These are phyloP conservation scores for Capreolus pygargus DNA, from an alignment of 2,113 vertebrate species.

Conservation along the genomic window DNA sequence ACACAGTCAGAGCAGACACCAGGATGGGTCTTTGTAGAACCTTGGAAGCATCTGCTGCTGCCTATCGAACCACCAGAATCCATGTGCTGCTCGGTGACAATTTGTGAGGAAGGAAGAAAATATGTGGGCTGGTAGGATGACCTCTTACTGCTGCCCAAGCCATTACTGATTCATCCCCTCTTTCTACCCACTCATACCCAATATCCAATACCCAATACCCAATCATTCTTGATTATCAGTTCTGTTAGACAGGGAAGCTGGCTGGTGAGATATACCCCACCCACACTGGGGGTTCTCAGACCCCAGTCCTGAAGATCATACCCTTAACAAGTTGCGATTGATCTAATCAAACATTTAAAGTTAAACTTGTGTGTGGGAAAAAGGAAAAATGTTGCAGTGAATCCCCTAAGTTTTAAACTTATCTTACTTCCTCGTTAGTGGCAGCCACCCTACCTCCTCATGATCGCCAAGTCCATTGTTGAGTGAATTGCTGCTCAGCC, in stretches of 20 bases:
- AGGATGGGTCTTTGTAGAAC: background rate
- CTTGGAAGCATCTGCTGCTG: background rate
- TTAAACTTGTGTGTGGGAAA: background rate
- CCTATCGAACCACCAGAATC: background rate
- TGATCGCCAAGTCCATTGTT: background rate
- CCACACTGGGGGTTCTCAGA: background rate
- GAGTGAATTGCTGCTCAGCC: background rate
- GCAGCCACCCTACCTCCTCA: background rate
- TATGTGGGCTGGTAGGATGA: background rate
- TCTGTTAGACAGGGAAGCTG: background rate
- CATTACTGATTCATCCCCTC: background rate
- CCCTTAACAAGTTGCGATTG: background rate
- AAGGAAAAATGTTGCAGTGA: background rate
- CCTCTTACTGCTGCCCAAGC: background rate
- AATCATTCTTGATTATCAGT: background rate
- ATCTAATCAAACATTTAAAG: background rate
- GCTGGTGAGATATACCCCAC: background rate
- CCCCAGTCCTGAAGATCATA: background rate
- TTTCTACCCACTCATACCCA: background rate
- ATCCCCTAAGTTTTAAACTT: background rate
- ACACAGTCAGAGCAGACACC: background rate
- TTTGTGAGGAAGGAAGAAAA: background rate
- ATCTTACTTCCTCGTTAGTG: background rate
- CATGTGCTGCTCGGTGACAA: background rate
- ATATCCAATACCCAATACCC: background rate